Evolutionary conservation across 2,888 invertebrate genomes (phyloP), one percentile per base, ranked within the genome.

Genomic region (Artemia sinica): DNA sequence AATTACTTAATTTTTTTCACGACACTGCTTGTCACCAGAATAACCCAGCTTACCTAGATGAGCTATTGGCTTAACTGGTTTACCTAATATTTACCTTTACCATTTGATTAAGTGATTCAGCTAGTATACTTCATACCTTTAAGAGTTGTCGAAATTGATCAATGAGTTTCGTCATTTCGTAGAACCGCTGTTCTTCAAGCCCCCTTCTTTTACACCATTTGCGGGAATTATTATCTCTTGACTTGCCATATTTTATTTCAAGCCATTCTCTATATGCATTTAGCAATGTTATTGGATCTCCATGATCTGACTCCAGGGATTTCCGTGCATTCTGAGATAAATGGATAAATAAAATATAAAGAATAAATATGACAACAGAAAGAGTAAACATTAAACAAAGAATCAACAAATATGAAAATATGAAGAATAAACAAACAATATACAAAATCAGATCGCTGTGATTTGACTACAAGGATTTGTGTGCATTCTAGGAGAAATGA

Each of bases 161-260:
- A 51, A 93, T 83, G 8, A 98, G 80, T 80, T 97, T 97, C 0
- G 90, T 91, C 75, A 94, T 88, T 79, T 98, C 98, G 76, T 96
- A 98, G 75, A 98, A 87, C 41, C 98, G 81, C 77, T 98, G 96
- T 76, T 98, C 97, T 78, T 98, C 97, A 9, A 98, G 81, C 0
- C 94, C 95, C 70, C 93, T 81, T 70, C 88, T 83, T 72, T 84
- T 84, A 74, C 95, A 92, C 97, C 98, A 98, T 71, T 85, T 84
- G 66, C 86, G 82, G 0, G 85, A 84, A 68, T 74, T 72, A 28
- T 71, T 72, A 13, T 51, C 50, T 71, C 49, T 70, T 18, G 71
- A 71, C 69, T 77, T 76, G 49, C 81, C 81, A 68, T 85, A 81
- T 76, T 92, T 92, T 51, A 88, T 83, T 73, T 85, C 83, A 58